Conservation (phyloP, 2,797 vertebrate species). For the Etheostoma perlongum region DNA sequence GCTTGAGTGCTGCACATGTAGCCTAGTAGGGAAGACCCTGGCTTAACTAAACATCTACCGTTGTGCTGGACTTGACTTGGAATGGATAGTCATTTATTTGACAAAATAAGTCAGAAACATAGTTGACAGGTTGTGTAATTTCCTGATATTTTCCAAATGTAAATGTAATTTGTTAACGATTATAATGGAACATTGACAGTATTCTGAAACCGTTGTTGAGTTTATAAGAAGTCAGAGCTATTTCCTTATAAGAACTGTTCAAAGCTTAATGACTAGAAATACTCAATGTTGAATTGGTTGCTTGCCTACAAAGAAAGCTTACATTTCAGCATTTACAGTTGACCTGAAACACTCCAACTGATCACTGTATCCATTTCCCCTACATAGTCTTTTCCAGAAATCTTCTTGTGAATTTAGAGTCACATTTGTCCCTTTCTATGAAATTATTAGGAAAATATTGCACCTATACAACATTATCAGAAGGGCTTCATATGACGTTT, state of each 20-base stretch:
- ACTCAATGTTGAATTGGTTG: neutral
- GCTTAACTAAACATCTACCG: neutral
- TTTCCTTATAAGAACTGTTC: neutral
- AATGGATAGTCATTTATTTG: neutral
- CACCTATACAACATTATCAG: neutral
- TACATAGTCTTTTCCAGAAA: too few species aligned
- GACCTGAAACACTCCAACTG: neutral
- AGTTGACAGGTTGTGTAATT: neutral
- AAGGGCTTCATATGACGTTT: neutral
- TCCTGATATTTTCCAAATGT: neutral
- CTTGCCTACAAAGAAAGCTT: neutral
- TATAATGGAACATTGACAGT: neutral
- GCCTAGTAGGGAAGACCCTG: too few species aligned
- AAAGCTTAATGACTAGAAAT: neutral
- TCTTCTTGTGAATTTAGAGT: too few species aligned
- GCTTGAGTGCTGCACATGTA: too few species aligned
- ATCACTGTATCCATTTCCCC: neutral
- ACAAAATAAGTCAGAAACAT: neutral
- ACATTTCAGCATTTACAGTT: too few species aligned
- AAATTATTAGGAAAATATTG: neutral
- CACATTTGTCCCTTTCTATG: neutral
- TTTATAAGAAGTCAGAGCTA: neutral
- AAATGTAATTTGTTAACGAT: neutral
- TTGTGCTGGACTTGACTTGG: too few species aligned
- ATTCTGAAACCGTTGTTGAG: neutral